Percentiles rank a stretch among this genome's conserved stretches.
These are phyloP conservation scores for Anisognathus igniventris DNA, from an alignment of 2,797 vertebrate genomes.

Conservation along the genomic window DNA sequence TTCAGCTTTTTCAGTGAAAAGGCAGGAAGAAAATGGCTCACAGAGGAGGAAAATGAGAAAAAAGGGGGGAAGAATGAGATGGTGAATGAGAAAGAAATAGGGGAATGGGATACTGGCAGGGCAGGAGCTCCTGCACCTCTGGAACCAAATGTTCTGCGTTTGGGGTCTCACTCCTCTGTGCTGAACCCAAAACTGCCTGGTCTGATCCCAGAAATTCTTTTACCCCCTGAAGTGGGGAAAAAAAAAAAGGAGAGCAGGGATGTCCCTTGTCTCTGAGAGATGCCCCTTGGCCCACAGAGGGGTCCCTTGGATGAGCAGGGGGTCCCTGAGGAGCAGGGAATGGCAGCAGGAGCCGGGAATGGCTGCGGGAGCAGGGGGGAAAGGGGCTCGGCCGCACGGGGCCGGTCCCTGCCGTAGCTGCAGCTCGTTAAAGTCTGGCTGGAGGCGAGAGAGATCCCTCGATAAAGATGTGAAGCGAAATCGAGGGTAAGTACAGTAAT, in stretches of 20 bases:
- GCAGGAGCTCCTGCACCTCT: neutral
- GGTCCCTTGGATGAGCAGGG: neutral
- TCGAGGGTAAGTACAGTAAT: constrained; percentile 45
- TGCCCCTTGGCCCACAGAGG: neutral
- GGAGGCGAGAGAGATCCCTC: constrained; percentile 56
- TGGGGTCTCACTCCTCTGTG: neutral
- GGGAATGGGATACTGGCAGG: neutral
- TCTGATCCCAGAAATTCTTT: neutral
- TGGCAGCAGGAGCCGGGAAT: neutral
- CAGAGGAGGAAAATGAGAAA: neutral
- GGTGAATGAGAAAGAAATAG: neutral
- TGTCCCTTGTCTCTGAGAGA: neutral
- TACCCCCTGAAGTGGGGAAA: rapidly evolving
- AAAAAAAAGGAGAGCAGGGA: neutral
- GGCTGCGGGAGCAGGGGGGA: neutral
- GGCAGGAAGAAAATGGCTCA: neutral
- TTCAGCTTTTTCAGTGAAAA: neutral
- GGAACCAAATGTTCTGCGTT: rapidly evolving
- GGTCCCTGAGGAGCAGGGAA: neutral
- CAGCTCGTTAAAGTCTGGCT: constrained; percentile 28
- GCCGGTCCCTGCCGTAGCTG: neutral
- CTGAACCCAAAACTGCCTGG: neutral
- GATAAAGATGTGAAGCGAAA: constrained; percentile 52
- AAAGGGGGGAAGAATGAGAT: neutral
- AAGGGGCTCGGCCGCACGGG: neutral